phyloP scores from a whole-genome alignment of 2,113 vertebrate species.

The Eptesicus fuscus region DNA sequence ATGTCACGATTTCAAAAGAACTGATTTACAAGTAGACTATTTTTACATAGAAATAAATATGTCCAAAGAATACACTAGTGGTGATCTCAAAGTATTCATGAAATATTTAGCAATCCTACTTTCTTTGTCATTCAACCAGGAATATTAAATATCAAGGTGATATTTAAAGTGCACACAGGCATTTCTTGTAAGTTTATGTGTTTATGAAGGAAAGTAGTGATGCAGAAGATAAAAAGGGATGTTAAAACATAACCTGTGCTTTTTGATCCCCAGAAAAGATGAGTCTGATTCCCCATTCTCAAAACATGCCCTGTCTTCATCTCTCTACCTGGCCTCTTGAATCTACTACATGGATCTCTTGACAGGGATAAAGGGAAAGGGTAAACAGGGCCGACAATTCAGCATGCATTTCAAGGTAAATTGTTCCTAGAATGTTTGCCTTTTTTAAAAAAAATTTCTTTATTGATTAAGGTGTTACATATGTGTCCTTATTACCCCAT shows the following conservation, averaged over 20 bases:
- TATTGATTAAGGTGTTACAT: too few species aligned
- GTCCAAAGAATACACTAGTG: neutral
- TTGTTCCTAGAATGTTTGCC: slow-evolving; percentile 70
- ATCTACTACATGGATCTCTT: slow-evolving; percentile 44
- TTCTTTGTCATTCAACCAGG: neutral
- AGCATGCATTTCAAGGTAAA: slow-evolving; percentile 67
- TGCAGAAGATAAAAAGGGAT: neutral
- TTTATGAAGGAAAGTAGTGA: neutral
- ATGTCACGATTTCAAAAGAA: neutral
- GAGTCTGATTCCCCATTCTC: neutral
- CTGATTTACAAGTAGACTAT: neutral
- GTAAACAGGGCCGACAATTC: slow-evolving; percentile 54
- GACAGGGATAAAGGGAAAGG: slow-evolving; percentile 53
- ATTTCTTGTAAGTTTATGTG: neutral
- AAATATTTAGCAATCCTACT: neutral
- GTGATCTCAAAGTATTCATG: neutral
- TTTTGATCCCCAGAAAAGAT: neutral
- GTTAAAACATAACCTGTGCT: neutral
- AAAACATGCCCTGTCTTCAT: neutral
- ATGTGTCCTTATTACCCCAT: too few species aligned
- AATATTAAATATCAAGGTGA: slow-evolving; percentile 6
- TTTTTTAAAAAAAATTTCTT: slow-evolving; percentile 42
- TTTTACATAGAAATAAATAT: neutral
- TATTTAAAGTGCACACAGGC: slow-evolving; percentile 39
- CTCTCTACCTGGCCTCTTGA: slow-evolving; percentile 18